Base-by-base conservation (phyloP, 2,797 vertebrate species). In the Parotocinclus haroldoi region DNA sequence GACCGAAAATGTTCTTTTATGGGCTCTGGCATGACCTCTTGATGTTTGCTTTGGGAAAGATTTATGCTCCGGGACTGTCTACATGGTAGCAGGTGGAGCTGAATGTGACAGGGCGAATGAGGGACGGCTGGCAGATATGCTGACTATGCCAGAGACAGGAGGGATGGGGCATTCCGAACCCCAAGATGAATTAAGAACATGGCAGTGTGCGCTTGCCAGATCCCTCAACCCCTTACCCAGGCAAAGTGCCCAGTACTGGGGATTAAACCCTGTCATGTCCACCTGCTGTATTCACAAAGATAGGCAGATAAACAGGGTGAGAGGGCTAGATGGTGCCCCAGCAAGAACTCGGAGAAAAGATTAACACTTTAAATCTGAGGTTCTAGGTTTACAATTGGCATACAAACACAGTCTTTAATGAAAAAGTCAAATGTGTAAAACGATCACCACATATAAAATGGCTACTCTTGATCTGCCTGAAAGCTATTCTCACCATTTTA, bases 161-260 rank as follows among this genome's bases (percentile, higher is more conserved):
- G 53, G 56, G 58, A 66, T 13, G 65, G 50, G 66, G 69, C 58
- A 78, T 85, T 80, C 85, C 81, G 79, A 60, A 72, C 67, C 77
- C 80, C 81, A 77, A 75, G 36, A 56, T 69, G 79, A 85, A 90
- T 87, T 78, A 72, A 63, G 66, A 72, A 39, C 76, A 74, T 73
- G 76, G 75, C 76, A 49, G 54, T 10, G 14, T 61, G 44, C 65
- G 65, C 66, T 69, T 70, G 60, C 27, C 57, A 72, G 56, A 57
- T 42, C 58, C 52, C 73, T 53, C 71, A 56, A 63, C 71, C 56
- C 7, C 0, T 39, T 53, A 53, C n/a, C 62, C 27, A 72, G 37
- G 3, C 46, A 68, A 52, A 38, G 37, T 19, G 11, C 38, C 66
- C 58, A 48, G 63, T 16, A 44, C 37, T 18, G 49, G 52, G 59